Evolutionary conservation across 2,888 invertebrate species (phyloP), one percentile per base, ranked within the genome.

Genomic region (Caenorhabditis doughertyi): DNA sequence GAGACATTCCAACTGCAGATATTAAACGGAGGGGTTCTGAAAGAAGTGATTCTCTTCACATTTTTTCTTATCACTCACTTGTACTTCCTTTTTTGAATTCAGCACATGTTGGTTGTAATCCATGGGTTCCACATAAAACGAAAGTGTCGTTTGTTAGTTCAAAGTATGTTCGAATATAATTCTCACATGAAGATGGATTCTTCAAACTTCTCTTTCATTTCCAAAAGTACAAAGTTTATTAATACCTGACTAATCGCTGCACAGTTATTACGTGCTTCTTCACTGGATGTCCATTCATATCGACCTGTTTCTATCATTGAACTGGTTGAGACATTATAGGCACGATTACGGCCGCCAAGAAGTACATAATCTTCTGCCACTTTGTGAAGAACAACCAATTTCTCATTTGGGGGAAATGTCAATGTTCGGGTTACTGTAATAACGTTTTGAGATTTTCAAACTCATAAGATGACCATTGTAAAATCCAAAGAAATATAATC

Each of bases 121-220:
- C 86, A 67, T 86, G 83, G 1, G 86, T 86, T 55, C 86, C 86
- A 42, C 86, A 86, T 9, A 86, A 56, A 27, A 84, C 68, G 25
- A 86, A 83, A 11, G 64, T 73, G 29, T 55, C 29, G 35, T 58
- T 72, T 11, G 80, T 49, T 44, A 84, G 25, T 42, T 84, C 83
- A 60, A 81, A 86, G 65, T 73, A 86, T n/a, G 84, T 81, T 49
- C 86, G 79, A 49, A 86, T 83, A 64, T 72, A 86, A 67, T 86
- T 86, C 35, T 86, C 81, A 65, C 86, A 86, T 4, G 58, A 42
- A 2, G 60, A 13, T 0, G 65, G 47, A 56, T 68, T 79, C 84
- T 84, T 35, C 35, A 35, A 82, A 51, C 11, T 11, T 16, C 25
- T n/a, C 8, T 16, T 25, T 25, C n/a, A 11, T 5, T 11, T 1